These are phyloP conservation scores for Rafetus swinhoei DNA, from an alignment of 2,113 vertebrate genomes.

Conservation along the genomic window DNA sequence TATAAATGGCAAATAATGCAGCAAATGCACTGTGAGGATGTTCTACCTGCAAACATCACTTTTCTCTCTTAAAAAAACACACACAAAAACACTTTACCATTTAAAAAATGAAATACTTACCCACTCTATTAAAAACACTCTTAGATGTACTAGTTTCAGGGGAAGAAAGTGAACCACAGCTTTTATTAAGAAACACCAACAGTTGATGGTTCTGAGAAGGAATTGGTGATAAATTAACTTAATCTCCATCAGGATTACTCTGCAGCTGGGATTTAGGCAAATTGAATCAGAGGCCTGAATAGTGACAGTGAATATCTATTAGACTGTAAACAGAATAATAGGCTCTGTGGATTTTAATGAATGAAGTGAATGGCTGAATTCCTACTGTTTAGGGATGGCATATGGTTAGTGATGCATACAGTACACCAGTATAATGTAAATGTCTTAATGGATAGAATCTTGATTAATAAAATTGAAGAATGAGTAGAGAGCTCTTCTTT, in stretches of 20 bases:
- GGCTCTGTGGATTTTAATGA: conserved; percentile 81
- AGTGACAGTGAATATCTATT: conserved; percentile 87
- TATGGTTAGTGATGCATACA: conserved; percentile 54
- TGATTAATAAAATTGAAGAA: conserved; percentile 33
- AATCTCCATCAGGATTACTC: conserved; percentile 86
- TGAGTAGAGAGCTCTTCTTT: not conserved
- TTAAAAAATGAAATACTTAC: not conserved
- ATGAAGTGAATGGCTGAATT: conserved; percentile 75
- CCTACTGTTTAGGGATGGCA: conserved; percentile 52
- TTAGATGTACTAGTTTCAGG: not conserved
- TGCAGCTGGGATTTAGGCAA: conserved; percentile 83
- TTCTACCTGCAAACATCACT: not conserved
- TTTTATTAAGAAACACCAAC: conserved; percentile 71
- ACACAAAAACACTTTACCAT: not conserved
- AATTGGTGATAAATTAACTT: conserved; percentile 87
- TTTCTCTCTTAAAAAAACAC: not conserved
- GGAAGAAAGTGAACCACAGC: conserved; percentile 17
- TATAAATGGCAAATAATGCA: not conserved
- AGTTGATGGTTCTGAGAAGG: conserved; percentile 69
- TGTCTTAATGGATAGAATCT: conserved; percentile 53
- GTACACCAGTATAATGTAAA: conserved; percentile 46
- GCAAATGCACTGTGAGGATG: not conserved
- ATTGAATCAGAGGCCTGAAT: conserved; percentile 84
- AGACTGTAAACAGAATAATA: conserved; percentile 84
- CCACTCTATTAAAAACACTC: not conserved